Evolutionary conservation across 1,140 invertebrate genomes (phyloP).

Genomic region (Zaprionus davidi): DNA sequence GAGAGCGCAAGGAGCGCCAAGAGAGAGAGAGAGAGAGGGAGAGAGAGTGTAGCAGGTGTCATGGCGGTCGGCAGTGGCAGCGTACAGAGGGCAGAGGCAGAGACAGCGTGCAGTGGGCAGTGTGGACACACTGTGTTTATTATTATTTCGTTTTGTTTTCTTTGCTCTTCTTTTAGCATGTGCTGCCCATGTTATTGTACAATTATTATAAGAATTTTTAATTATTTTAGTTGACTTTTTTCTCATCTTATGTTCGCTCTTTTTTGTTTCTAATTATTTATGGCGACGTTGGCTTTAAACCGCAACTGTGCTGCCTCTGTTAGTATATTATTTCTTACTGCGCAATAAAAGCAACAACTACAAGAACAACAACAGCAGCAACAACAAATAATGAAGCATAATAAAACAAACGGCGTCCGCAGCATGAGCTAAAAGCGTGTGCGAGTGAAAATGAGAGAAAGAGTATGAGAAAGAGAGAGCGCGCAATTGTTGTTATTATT

Average conservation of each 20-base stretch:
- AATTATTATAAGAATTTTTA: slow-evolving; percentile 51
- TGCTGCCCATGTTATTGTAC: slow-evolving; percentile 39
- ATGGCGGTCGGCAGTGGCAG: slow-evolving; percentile 20
- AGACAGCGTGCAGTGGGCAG: slow-evolving; percentile 8
- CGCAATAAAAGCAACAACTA: slow-evolving; percentile 74
- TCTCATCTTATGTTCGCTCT: slow-evolving; percentile 8
- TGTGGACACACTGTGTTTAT: slow-evolving; percentile 22
- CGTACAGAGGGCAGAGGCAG: background rate
- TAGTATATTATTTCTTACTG: slow-evolving; percentile 66
- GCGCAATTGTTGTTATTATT: slow-evolving; percentile 21
- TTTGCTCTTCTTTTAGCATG: slow-evolving; percentile 24
- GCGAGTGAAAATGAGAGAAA: slow-evolving; percentile 18
- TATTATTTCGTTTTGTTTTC: slow-evolving; percentile 17
- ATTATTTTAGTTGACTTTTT: slow-evolving; percentile 56
- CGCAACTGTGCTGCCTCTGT: slow-evolving; percentile 31
- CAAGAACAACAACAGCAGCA: slow-evolving; percentile 63
- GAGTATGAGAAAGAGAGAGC: slow-evolving; percentile 5
- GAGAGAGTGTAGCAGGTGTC: slow-evolving; percentile 45
- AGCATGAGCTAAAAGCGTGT: slow-evolving; percentile 53
- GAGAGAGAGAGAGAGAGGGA: slow-evolving; percentile 1
- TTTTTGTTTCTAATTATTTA: slow-evolving; percentile 52
- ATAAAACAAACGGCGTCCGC: slow-evolving; percentile 57
- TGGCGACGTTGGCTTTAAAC: slow-evolving; percentile 46
- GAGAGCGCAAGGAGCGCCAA: slow-evolving; percentile 19
- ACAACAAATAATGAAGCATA: slow-evolving; percentile 69